Conservation (phyloP, 2,113 vertebrate genomes). For the Platichthys stellatus region DNA sequence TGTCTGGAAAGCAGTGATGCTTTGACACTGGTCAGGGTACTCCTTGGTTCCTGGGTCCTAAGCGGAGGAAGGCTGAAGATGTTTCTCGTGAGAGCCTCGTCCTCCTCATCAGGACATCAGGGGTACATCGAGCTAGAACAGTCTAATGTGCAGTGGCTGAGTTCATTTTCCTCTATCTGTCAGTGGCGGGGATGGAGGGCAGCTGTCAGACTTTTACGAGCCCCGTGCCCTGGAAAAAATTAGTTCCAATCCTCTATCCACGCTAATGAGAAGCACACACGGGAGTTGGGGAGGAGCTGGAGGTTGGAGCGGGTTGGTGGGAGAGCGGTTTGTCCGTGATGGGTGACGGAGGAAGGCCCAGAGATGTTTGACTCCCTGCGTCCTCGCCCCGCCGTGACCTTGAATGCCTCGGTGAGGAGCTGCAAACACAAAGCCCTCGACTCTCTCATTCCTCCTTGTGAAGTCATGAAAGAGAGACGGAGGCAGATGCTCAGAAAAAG, state of each 20-base stretch:
- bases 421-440: conserved; percentile 6
- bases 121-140: conserved; percentile 44
- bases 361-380: conserved; percentile 37
- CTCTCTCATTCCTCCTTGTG: conserved; percentile 44
- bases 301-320: conserved; percentile 8
- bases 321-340: conserved; percentile 23
- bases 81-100: not conserved
- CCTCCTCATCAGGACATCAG: not conserved
- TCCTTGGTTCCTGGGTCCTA: too few relatives aligned
- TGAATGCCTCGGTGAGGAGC: conserved; percentile 40
- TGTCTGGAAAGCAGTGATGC: not conserved
- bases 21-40: not conserved
- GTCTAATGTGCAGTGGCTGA: conserved; percentile 42
- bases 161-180: conserved; percentile 41
- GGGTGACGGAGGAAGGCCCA: conserved; percentile 53
- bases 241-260: conserved; percentile 59
- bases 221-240: conserved; percentile 55
- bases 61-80: too few relatives aligned
- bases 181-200: conserved; percentile 49
- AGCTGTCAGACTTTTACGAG: conserved; percentile 63
- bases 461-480: conserved; percentile 27
- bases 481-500: conserved; percentile 16
- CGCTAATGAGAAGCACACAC: conserved; percentile 69
- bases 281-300: conserved; percentile 20
- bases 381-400: conserved; percentile 51